Base-by-base conservation (phyloP, 64 coral and sea anemone genomes). In the Montipora efflorescens region DNA sequence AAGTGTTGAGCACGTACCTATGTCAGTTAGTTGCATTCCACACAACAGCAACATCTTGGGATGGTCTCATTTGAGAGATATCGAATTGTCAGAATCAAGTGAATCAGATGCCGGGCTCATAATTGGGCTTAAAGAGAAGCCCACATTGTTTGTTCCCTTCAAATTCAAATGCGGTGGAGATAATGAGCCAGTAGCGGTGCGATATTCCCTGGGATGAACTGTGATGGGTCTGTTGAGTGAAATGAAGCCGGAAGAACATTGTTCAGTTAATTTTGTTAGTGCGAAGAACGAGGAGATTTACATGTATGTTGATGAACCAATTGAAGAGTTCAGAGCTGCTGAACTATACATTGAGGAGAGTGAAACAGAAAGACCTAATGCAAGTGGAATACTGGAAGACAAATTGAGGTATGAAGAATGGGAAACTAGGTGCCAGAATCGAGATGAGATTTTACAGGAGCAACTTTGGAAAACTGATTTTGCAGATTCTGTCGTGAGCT, bases 121-220 rank as follows among this genome's bases (percentile, higher is more conserved):
- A 47, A 91, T 92, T 82, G 89, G 94, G 55, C 74, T 95, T 3
- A 95, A 87, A 16, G 81, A 95, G 3, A 76, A 87, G 5, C 94
- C 94, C 23, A 49, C 43, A 3, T 22, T 95, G 15, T 95, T 95
- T 48, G 57, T 95, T 4, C 94, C 81, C 0, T 72, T 91, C 0
- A 82, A 95, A 15, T 95, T 28, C 48, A 85, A 57, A 61, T 8
- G 19, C 15, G 76, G 87, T 52, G 47, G 48, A 47, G 19, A 19
- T 5, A 47, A 80, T 43, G 77, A 89, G 15, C 90, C 90, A 58
- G 53, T 89, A 14, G 94, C 89, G 21, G 49, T 92, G n/a, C 78
- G 78, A 74, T 95, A 96, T 52, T 83, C 68, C 16, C 51, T 90
- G 55, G 93, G 93, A 43, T 83, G 80, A 59, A 66, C 80, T 66